Percentiles rank a stretch among this genome's conserved stretches.
Evolutionary conservation across 2,113 vertebrate species (phyloP).

Genomic region (Elephas maximus): DNA sequence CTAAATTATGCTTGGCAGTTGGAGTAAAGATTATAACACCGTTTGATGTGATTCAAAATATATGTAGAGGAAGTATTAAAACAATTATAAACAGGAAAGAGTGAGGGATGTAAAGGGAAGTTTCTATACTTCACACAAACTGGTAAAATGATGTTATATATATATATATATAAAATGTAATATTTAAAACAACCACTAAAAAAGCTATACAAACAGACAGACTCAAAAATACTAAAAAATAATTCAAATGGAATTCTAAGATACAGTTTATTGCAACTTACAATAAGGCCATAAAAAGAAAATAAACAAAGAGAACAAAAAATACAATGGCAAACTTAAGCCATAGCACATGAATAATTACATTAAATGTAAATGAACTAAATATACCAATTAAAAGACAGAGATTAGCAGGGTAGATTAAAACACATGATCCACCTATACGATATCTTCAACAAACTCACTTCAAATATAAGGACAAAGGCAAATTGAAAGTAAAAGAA

Average conservation of each 20-base stretch:
- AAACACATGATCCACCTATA: too few species aligned
- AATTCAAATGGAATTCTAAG: neutral
- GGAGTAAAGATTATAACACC: neutral
- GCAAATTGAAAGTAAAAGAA: too few species aligned
- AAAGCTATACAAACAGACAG: neutral
- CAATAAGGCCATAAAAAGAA: neutral
- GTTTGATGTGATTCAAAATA: neutral
- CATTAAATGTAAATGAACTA: too few species aligned
- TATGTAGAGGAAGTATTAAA: neutral
- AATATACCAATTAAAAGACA: too few species aligned
- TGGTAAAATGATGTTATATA: neutral
- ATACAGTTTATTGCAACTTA: neutral
- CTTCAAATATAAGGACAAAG: too few species aligned
- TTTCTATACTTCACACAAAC: neutral
- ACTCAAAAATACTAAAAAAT: neutral
- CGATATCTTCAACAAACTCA: too few species aligned
- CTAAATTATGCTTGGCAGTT: neutral
- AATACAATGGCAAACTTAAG: neutral
- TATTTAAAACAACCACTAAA: neutral
- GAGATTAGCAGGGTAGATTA: too few species aligned
- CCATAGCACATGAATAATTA: neutral
- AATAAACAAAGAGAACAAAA: neutral
- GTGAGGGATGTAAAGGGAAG: neutral
- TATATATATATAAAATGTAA: neutral
- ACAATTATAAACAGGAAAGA: neutral